Conservation (phyloP, 2,888 invertebrate species). For the Drosophila mercatorum region DNA sequence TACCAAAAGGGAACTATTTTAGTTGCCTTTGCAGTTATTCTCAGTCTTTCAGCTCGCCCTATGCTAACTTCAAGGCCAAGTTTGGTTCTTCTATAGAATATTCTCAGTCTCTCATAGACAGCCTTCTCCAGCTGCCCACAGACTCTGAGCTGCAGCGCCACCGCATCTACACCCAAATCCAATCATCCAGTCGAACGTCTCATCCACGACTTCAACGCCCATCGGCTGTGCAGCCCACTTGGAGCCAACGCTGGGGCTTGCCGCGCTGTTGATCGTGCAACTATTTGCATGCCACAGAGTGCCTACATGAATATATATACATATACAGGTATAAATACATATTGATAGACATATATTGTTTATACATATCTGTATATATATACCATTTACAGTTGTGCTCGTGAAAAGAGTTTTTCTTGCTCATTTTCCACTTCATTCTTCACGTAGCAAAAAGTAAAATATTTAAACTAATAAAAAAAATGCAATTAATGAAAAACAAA, state of each 20-base stretch:
- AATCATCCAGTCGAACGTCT: neutral
- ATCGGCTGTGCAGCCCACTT: neutral
- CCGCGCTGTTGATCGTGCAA: slow-evolving; percentile 1
- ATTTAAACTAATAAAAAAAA: too few relatives aligned
- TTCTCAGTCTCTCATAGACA: neutral
- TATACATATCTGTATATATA: neutral
- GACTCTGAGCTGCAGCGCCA: too few relatives aligned
- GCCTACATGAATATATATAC: neutral
- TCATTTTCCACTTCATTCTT: too few relatives aligned
- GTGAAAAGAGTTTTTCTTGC: too few relatives aligned
- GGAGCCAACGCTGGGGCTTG: slow-evolving; percentile 2
- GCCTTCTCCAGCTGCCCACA: neutral
- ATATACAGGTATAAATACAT: neutral
- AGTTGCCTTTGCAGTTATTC: too few relatives aligned
- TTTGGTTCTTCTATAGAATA: neutral
- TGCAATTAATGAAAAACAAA: too few relatives aligned
- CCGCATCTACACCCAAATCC: neutral
- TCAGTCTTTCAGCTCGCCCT: too few relatives aligned
- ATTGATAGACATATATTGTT: neutral
- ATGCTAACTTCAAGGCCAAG: neutral
- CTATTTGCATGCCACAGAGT: slow-evolving; percentile 3
- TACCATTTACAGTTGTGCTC: neutral
- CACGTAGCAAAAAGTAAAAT: too few relatives aligned
- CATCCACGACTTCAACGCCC: neutral
- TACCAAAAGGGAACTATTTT: too few relatives aligned